A percentile compares a stretch with the other conserved stretches of the same genome.
These are phyloP conservation scores for Pungitius pungitius DNA, from an alignment of 2,113 vertebrate species.

Conservation along the genomic window DNA sequence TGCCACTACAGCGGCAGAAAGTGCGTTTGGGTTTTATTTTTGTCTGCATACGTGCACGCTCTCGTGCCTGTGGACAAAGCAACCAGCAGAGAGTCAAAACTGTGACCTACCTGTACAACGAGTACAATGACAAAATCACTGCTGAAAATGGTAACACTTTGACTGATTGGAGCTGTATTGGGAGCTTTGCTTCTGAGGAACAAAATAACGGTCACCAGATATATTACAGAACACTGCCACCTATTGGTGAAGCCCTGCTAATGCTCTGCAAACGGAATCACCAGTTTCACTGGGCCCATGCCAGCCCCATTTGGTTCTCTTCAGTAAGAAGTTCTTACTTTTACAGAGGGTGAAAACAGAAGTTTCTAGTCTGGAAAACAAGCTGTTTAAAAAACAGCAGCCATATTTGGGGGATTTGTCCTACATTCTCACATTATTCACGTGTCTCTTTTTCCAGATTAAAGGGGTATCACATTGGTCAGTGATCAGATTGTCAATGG, in stretches of 20 bases:
- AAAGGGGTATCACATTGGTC: conserved; percentile 19
- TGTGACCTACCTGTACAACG: not conserved
- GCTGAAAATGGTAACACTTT: not conserved
- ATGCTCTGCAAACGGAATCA: not conserved
- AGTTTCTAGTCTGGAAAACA: conserved; percentile 17
- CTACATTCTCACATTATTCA: conserved; percentile 41
- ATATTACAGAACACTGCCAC: conserved; percentile 36
- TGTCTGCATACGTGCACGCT: not conserved
- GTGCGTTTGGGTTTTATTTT: not conserved
- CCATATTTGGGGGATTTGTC: conserved; percentile 7
- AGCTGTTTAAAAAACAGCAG: conserved; percentile 27
- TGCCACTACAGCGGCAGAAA: conserved; percentile 30
- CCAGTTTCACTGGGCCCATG: conserved; percentile 1
- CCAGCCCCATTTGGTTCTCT: not conserved
- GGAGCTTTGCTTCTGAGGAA: not conserved
- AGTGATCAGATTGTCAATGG: conserved; percentile 7
- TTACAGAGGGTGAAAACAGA: conserved; percentile 27
- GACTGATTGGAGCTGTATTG: not conserved
- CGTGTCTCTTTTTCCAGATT: conserved; percentile 41
- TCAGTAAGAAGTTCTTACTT: conserved; percentile 2
- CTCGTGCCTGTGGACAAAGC: not conserved
- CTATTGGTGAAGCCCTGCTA: conserved; percentile 24
- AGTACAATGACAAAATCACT: not conserved
- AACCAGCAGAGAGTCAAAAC: not conserved
- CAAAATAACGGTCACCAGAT: not conserved